Base-by-base conservation (phyloP, 1,140 invertebrate species). In the Papilio machaon region DNA sequence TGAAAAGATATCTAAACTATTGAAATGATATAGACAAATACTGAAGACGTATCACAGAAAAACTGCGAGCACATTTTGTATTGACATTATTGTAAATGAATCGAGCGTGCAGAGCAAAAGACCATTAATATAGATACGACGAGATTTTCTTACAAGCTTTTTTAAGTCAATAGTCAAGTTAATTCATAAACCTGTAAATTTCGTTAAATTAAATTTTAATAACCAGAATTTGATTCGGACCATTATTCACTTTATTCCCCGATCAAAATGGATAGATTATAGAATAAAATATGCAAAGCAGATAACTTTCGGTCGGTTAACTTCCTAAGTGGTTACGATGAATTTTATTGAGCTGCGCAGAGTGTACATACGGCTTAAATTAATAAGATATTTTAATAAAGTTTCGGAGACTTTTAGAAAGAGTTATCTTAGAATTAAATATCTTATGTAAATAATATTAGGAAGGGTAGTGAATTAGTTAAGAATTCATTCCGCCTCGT, bases 1-100 rank as follows among this genome's bases (percentile, higher is more conserved):
- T 43, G 49, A 52, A 11, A 10, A 52, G 10, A 19, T 64, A 30
- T 19, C 11, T 35, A 30, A 64, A 30, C 60, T 64, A 64, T 35
- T 64, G 23, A 30, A 30, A 23, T 38, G 64, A 15, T 10, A 70
- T 1, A 35, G 64, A 70, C 64, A 35, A 35, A 38, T 38, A 38
- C n/a, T 35, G 13, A 38, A 38, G 30, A 70, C 30, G 64, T 30
- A 70, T 15, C 23, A 13, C 64, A 70, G 60, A 70, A 70, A 70
- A 70, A 70, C 64, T 70, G 64, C 30, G 30, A 13, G 11, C 4
- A 70, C 64, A 70, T 70, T 8, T 35, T 70, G 64, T 70, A 70
- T 70, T 35, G 64, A 70, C 64, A 70, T 30, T 70, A 70, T 70
- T 70, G 64, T 70, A 70, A 70, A 70, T 70, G 64, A 70, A 70